Evolutionary conservation across 2,888 invertebrate species (phyloP).

Genomic region (Conomelus anceps): DNA sequence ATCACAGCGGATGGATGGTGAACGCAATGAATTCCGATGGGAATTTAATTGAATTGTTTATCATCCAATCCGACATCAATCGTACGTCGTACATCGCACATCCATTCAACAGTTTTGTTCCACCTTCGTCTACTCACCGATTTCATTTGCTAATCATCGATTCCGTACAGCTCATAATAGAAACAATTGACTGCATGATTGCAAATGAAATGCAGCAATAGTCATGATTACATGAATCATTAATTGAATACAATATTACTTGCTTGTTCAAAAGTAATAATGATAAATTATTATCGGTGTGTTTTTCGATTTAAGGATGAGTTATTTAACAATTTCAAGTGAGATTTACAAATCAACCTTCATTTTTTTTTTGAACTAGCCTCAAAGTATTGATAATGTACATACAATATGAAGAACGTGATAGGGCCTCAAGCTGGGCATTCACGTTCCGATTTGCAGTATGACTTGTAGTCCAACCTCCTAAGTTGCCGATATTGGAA

Average conservation of each 20-base stretch:
- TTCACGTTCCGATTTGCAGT: no score
- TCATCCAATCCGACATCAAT: not conserved
- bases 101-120: not conserved
- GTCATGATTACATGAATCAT: not conserved
- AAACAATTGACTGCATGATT: no score
- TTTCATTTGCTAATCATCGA: not conserved
- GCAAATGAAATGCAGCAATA: not conserved
- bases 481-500: no score
- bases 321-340: no score
- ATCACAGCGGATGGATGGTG: not conserved
- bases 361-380: no score
- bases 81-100: not conserved
- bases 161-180: not conserved
- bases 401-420: no score
- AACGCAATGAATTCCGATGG: not conserved
- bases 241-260: not conserved
- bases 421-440: no score
- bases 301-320: not conserved
- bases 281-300: not conserved
- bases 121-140: not conserved
- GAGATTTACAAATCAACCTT: no score
- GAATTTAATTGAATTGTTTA: not conserved
- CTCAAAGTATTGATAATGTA: no score
- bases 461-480: no score
- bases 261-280: not conserved